These are phyloP conservation scores for Leptonema lineaticorne DNA, from an alignment of 1,140 invertebrate species.

Conservation along the genomic window DNA sequence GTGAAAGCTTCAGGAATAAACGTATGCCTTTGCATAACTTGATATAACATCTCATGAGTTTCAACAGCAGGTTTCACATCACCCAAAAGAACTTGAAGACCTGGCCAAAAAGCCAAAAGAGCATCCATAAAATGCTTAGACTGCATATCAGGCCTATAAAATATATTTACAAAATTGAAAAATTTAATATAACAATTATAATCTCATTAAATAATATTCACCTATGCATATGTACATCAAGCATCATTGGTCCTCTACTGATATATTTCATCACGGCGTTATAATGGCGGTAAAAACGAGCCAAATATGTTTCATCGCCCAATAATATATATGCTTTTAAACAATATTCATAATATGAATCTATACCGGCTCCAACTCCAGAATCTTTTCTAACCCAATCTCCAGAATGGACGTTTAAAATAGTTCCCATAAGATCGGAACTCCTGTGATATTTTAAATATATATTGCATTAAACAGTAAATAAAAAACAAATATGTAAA, in stretches of 20 bases:
- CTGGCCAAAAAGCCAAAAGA: slow-evolving; percentile 96
- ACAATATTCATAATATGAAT: slow-evolving; percentile 98
- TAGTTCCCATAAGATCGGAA: slow-evolving; percentile 91
- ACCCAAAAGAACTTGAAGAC: slow-evolving; percentile 84
- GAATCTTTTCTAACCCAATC: slow-evolving; percentile 96
- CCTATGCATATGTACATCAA: slow-evolving; percentile 98
- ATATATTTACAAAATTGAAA: background rate
- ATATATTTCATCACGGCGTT: slow-evolving; percentile 98
- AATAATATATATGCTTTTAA: slow-evolving; percentile 88
- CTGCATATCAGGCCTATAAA: slow-evolving; percentile 80
- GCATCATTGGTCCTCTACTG: slow-evolving; percentile 88
- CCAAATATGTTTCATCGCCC: slow-evolving; percentile 88
- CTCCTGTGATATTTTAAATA: slow-evolving; percentile 50
- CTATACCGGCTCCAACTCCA: slow-evolving; percentile 97
- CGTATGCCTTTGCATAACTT: slow-evolving; percentile 94
- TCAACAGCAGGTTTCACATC: slow-evolving; percentile 96
- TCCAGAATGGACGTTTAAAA: slow-evolving; percentile 94
- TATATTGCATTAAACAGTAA: background rate
- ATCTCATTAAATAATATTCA: slow-evolving; percentile 37
- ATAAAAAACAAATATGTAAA: background rate
- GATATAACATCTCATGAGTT: slow-evolving; percentile 96
- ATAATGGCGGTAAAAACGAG: slow-evolving; percentile 94
- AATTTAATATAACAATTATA: background rate
- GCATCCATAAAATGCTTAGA: slow-evolving; percentile 98
- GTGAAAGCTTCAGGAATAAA: slow-evolving; percentile 98